phyloP scores from a whole-genome alignment of 2,797 vertebrate genomes.

The Sebastes hubbsi region DNA sequence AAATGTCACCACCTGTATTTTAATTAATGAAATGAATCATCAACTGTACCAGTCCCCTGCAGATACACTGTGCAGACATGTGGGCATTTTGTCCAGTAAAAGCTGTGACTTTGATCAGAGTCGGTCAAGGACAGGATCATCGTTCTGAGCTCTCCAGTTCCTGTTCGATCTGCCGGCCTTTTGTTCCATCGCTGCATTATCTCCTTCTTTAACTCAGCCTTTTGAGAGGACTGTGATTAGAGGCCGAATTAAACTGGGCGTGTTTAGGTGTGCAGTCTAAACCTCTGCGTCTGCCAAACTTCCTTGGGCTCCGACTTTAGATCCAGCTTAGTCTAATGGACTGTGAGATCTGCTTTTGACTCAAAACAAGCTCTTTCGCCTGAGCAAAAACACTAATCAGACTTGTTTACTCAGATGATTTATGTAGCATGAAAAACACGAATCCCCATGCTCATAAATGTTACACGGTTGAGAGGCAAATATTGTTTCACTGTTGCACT shows the following conservation, averaged over 20 bases:
- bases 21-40: constrained; percentile 58
- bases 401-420: constrained; percentile 67
- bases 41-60: constrained; percentile 39
- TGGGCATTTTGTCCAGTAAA: constrained; percentile 42
- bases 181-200: constrained; percentile 53
- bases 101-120: constrained; percentile 44
- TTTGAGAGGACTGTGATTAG: constrained; percentile 43
- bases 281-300: constrained; percentile 43
- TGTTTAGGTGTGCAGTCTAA: constrained; percentile 51
- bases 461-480: constrained; percentile 54
- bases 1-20: constrained; percentile 56
- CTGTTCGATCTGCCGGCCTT: constrained; percentile 31
- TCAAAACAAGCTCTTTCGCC: constrained; percentile 47
- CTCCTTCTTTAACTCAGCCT: constrained; percentile 37
- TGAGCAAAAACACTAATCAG: constrained; percentile 60
- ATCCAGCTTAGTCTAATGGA: constrained; percentile 65
- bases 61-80: constrained; percentile 27
- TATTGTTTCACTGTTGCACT: constrained; percentile 55
- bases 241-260: constrained; percentile 50
- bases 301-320: constrained; percentile 42
- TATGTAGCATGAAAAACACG: constrained; percentile 59
- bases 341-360: constrained; percentile 64
- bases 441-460: constrained; percentile 62
- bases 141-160: constrained; percentile 37
- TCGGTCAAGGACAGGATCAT: constrained; percentile 51